Base-by-base conservation (phyloP, 2,113 vertebrate genomes). In the Silurus meridionalis region DNA sequence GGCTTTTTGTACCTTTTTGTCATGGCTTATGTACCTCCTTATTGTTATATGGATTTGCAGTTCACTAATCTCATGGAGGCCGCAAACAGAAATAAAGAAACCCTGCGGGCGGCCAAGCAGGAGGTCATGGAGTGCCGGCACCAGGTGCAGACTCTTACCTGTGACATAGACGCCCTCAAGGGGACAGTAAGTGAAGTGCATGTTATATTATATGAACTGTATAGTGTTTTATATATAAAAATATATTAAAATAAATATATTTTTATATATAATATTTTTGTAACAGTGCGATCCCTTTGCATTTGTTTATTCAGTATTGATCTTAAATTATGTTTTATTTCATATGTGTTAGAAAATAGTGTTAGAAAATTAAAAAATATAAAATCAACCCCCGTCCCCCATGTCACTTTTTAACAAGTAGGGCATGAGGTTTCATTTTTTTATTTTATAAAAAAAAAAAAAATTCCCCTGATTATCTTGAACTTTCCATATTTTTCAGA, bases 141-240 rank as follows among this genome's bases (percentile, higher is more conserved):
- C n/a, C 97, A 99, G 93, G 96, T 99, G 87, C 98, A 99, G 94
- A 92, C 95, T 1, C 97, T 99, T 64, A 99, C 97, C 92, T 98
- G 97, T 0, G 98, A 99, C 84, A 95, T 98, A 86, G 97, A 99
- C 88, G 94, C 97, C 0, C 96, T 99, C 17, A 99, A 98, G 94
- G 97, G 98, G 94, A 97, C 96, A 0, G 97, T 99, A 94, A 98
- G 98, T 97, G 92, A 83, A 0, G 17, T 64, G 48, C 55, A 80
- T 23, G 15, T 11, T 15, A 4, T 37, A 52, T 53, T 37, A 52
- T 53, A 53, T 25, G 0, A 74, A 83, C 55, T 58, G 57, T 58
- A 58, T 58, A 15, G 2, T 15, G 4, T 58, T 58, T 7, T 58
- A 58, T 66, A n/a, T 63, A 11, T 10, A 28, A n/a, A n/a, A 4